These are phyloP conservation scores for Trichogramma dendrolimi DNA, from an alignment of 2,888 invertebrate species.

Conservation along the genomic window DNA sequence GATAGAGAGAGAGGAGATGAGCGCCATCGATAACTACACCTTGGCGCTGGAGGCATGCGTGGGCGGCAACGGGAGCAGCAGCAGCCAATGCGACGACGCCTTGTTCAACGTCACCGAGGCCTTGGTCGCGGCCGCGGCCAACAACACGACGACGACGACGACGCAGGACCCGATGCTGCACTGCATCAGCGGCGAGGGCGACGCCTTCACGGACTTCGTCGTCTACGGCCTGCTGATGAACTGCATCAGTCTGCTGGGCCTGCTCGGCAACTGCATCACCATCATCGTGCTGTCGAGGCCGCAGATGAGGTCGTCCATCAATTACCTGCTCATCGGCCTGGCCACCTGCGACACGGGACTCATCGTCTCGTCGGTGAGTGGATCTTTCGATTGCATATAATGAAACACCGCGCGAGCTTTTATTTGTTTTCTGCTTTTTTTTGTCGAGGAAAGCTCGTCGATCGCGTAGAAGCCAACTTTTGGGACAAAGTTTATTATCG, in stretches of 20 bases:
- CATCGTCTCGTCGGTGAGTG: slow-evolving; percentile 69
- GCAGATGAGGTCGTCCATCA: slow-evolving; percentile 94
- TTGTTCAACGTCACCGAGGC: slow-evolving; percentile 24
- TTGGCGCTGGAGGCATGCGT: slow-evolving; percentile 15
- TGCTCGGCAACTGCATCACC: slow-evolving; percentile 85
- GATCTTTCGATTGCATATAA: neutral
- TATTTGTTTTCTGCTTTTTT: neutral
- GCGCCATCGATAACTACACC: too few species aligned
- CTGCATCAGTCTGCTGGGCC: slow-evolving; percentile 74
- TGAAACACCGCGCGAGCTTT: neutral
- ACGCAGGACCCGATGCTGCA: slow-evolving; percentile 19
- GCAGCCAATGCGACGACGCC: slow-evolving; percentile 25
- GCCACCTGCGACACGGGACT: slow-evolving; percentile 91
- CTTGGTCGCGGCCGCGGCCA: neutral
- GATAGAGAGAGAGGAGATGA: slow-evolving; percentile 3
- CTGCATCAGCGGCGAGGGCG: slow-evolving; percentile 36
- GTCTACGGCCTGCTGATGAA: slow-evolving; percentile 79
- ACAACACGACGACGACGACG: slow-evolving; percentile 17
- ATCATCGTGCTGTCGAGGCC: slow-evolving; percentile 87
- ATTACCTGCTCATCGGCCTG: slow-evolving; percentile 87
- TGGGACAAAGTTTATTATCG: too few species aligned
- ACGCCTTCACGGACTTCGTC: slow-evolving; percentile 70
- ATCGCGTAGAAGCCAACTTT: neutral
- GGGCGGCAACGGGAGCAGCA: slow-evolving; percentile 35
- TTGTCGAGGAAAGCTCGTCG: neutral